Conservation (phyloP, 2,113 vertebrate genomes). For the Nyctibius bracteatus region DNA sequence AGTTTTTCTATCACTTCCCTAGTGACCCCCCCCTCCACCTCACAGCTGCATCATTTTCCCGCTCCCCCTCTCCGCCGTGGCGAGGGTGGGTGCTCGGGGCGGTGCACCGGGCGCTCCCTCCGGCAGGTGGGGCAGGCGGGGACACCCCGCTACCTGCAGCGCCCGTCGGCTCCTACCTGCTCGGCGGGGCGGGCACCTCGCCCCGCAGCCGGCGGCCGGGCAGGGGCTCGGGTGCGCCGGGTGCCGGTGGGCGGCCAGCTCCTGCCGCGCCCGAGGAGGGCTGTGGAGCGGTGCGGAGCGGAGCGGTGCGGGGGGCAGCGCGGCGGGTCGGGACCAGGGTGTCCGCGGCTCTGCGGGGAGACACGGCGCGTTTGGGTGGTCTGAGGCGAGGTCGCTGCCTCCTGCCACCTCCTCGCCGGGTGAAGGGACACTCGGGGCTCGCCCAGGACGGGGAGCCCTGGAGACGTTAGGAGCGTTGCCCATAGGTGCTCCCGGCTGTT, state of each 20-base stretch:
- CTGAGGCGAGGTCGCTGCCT: not conserved
- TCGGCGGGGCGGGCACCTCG: not conserved
- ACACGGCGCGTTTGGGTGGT: not conserved
- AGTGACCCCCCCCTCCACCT: not conserved
- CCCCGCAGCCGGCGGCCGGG: not conserved
- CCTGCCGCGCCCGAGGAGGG: not conserved
- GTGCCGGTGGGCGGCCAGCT: not conserved
- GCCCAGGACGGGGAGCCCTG: not conserved
- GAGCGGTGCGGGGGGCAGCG: not conserved
- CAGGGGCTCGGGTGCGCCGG: not conserved
- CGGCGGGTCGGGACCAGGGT: not conserved
- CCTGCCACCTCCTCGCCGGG: not conserved
- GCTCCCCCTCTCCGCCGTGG: not conserved
- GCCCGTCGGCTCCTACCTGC: not conserved
- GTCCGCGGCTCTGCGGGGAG: not conserved
- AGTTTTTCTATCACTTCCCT: slow-evolving; percentile 21
- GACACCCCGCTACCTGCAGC: not conserved
- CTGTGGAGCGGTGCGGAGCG: not conserved
- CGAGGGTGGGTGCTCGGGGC: not conserved
- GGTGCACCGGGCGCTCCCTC: not conserved
- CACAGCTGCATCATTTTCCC: not conserved
- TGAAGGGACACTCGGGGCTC: not conserved
- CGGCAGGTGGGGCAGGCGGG: not conserved
- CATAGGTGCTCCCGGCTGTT: not conserved
- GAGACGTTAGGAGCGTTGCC: not conserved